Evolutionary conservation across 1,140 invertebrate genomes (phyloP).

Genomic region (Platyscapa corneri): DNA sequence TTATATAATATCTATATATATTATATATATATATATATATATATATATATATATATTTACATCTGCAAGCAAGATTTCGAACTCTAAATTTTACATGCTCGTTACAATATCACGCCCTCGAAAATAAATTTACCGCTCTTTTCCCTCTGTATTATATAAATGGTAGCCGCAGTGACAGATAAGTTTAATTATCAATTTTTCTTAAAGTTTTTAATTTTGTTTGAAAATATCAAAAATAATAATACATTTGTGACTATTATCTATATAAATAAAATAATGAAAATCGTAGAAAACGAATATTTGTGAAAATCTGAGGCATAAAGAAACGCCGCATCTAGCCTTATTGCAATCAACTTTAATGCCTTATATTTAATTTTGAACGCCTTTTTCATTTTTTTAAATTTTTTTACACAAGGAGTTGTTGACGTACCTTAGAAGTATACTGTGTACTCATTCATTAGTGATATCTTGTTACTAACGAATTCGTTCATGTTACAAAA

Average conservation of each 20-base stretch:
- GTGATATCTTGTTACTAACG: slow-evolving; percentile 54
- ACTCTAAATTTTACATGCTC: slow-evolving; percentile 1
- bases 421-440: background rate
- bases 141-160: background rate
- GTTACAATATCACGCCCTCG: background rate
- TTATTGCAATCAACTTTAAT: slow-evolving; percentile 16
- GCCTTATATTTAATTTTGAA: background rate
- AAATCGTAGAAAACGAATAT: background rate
- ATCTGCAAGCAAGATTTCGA: background rate
- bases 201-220: background rate
- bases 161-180: background rate
- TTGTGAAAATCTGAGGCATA: too few relatives aligned
- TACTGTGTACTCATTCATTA: slow-evolving; percentile 58
- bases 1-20: too few relatives aligned
- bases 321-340: background rate
- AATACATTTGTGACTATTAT: background rate
- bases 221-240: background rate
- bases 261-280: background rate
- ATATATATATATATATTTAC: background rate
- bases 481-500: slow-evolving; percentile 19
- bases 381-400: background rate
- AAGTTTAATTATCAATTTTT: background rate
- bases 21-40: too few relatives aligned
- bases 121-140: background rate
- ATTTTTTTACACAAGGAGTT: slow-evolving; percentile 4